Evolutionary conservation across 2,797 vertebrate genomes (phyloP).

Genomic region (Manis crassicaudata): DNA sequence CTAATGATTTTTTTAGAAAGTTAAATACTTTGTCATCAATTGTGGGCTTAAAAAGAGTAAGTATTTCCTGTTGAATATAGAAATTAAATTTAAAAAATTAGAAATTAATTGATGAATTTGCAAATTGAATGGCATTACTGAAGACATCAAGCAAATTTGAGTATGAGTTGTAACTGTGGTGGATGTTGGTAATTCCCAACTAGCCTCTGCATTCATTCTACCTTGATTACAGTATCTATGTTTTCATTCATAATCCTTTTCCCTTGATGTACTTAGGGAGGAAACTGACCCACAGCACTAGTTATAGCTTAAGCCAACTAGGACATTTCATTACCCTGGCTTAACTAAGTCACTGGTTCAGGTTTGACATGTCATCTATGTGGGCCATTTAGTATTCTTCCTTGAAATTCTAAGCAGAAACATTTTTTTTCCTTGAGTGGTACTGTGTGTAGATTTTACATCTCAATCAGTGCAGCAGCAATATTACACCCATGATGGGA

Average conservation of each 20-base stretch:
- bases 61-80: neutral
- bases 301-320: neutral
- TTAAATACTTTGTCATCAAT: neutral
- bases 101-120: conserved; percentile 9
- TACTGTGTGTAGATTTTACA: neutral
- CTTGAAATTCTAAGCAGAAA: neutral
- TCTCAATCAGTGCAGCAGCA: neutral
- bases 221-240: neutral
- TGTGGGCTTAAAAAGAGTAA: neutral
- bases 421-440: neutral
- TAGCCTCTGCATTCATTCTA: neutral
- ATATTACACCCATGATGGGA: neutral
- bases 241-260: neutral
- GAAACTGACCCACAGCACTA: neutral
- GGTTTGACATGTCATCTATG: neutral
- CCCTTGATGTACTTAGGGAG: neutral
- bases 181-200: neutral
- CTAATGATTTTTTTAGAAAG: neutral
- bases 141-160: neutral
- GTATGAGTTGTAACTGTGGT: neutral
- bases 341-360: neutral
- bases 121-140: neutral
- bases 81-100: neutral
- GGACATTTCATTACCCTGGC: neutral
- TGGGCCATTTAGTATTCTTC: neutral